Evolutionary conservation across 2,113 vertebrate species (phyloP).

Genomic region (Sinocyclocheilus rhinocerous): DNA sequence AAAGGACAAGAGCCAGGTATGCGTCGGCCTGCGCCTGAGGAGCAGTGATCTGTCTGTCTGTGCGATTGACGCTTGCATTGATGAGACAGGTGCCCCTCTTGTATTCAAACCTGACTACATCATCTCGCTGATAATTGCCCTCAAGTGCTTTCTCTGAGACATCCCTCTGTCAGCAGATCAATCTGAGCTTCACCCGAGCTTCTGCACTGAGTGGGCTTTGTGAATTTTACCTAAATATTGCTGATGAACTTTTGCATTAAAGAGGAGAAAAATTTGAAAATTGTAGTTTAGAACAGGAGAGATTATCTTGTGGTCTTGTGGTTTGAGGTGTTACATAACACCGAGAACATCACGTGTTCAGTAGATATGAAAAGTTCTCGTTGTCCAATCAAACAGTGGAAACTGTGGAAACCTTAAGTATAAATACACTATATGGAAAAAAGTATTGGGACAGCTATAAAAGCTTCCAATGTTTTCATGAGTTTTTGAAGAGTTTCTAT

Average conservation of each 20-base stretch:
- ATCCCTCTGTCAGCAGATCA: conserved; percentile 46
- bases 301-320: background rate
- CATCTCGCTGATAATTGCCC: background rate
- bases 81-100: conserved; percentile 38
- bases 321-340: background rate
- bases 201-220: background rate
- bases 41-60: conserved; percentile 16
- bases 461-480: background rate
- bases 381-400: background rate
- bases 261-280: background rate
- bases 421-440: background rate
- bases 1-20: conserved; percentile 44
- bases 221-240: background rate
- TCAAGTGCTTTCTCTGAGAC: conserved; percentile 31
- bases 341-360: background rate
- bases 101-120: conserved; percentile 38
- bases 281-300: background rate
- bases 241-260: background rate
- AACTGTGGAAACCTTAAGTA: background rate
- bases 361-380: background rate
- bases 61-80: conserved; percentile 16
- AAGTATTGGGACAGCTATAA: too few species aligned
- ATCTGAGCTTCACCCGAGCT: conserved; percentile 20
- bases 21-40: conserved; percentile 26
- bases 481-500: background rate